phyloP scores from a whole-genome alignment of 2,888 invertebrate genomes.

The Acanthacorydalis orientalis region DNA sequence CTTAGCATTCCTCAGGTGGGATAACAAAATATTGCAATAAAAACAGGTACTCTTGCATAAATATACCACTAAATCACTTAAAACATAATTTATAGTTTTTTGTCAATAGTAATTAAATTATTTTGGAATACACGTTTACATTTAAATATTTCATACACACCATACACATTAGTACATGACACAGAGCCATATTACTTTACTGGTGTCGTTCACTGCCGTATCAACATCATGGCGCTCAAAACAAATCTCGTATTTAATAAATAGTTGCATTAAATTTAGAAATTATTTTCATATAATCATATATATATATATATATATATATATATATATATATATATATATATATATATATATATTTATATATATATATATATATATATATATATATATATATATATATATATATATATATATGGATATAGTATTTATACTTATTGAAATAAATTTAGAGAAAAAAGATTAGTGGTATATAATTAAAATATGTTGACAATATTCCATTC shows the following conservation, averaged over 20 bases:
- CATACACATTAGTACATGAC: conserved; percentile 16
- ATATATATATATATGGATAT: not conserved
- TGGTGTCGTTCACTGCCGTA: not conserved
- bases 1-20: conserved; percentile 49
- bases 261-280: no score
- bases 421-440: no score
- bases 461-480: no score
- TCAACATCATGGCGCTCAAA: conserved; percentile 2
- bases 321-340: not conserved
- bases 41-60: not conserved
- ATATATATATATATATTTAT: conserved; percentile 3
- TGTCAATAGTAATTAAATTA: conserved; percentile 8
- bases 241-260: conserved; percentile 4
- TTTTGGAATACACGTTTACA: no score
- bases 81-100: not conserved
- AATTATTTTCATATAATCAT: no score
- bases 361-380: conserved; percentile 5
- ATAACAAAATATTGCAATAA: conserved; percentile 1
- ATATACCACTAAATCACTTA: not conserved
- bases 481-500: no score
- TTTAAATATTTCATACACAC: conserved; percentile 13
- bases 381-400: conserved; percentile 1
- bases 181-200: conserved; percentile 19
- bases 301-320: no score
- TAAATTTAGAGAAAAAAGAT: no score